These are phyloP conservation scores for Bufo gargarizans DNA, from an alignment of 2,113 vertebrate genomes.

Conservation along the genomic window DNA sequence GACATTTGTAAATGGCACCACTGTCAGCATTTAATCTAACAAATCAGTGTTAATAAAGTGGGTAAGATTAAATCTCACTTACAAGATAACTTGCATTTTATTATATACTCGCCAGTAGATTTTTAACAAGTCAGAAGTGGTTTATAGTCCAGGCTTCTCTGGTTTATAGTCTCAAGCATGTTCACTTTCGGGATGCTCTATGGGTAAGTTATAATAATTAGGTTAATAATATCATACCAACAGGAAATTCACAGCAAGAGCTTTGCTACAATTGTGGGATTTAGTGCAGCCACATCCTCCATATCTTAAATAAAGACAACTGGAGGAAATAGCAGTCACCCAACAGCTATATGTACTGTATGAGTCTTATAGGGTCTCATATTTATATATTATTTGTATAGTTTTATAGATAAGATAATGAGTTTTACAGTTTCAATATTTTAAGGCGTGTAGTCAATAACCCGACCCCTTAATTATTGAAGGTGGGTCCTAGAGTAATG, in stretches of 20 bases:
- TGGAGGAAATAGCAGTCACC: too few relatives aligned
- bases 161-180: too few relatives aligned
- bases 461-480: too few relatives aligned
- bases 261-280: neutral
- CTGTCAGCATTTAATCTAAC: constrained; percentile 24
- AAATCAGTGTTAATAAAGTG: constrained; percentile 14
- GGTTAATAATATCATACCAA: neutral
- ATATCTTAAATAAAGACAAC: too few relatives aligned
- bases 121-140: neutral
- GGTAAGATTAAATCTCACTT: constrained; percentile 9
- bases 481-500: too few relatives aligned
- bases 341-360: too few relatives aligned
- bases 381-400: too few relatives aligned
- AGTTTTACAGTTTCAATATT: too few relatives aligned
- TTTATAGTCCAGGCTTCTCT: neutral
- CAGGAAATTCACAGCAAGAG: neutral
- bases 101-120: neutral
- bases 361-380: too few relatives aligned
- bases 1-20: neutral
- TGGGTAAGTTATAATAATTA: neutral
- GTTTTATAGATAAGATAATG: too few relatives aligned
- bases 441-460: too few relatives aligned
- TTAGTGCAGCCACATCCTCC: neutral
- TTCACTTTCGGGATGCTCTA: neutral
- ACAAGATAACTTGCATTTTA: constrained; percentile 21